These are phyloP conservation scores for Cataglyphis livida DNA, from an alignment of 2,888 invertebrate species.

Conservation along the genomic window DNA sequence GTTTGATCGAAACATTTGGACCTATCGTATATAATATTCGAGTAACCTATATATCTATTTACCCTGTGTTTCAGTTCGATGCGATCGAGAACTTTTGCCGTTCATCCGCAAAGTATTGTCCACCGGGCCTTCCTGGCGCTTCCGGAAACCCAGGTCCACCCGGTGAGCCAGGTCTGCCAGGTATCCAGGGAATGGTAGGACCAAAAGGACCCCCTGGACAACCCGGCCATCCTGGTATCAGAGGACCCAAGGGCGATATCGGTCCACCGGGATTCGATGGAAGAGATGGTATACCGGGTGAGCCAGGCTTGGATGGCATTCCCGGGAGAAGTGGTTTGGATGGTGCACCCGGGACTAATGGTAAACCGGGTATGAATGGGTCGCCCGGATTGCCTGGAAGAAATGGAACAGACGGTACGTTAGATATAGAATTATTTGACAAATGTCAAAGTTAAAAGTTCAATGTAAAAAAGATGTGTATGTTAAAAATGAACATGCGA, in stretches of 20 bases:
- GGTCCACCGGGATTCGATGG: slow-evolving; percentile 93
- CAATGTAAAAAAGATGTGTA: background rate
- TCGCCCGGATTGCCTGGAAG: slow-evolving; percentile 89
- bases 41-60: background rate
- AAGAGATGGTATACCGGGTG: slow-evolving; percentile 95
- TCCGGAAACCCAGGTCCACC: slow-evolving; percentile 87
- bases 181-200: slow-evolving; percentile 90
- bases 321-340: slow-evolving; percentile 95
- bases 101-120: slow-evolving; percentile 93
- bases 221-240: slow-evolving; percentile 89
- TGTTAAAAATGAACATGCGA: background rate
- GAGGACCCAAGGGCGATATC: slow-evolving; percentile 88
- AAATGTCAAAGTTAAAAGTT: background rate
- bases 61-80: slow-evolving; percentile 88
- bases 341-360: slow-evolving; percentile 90
- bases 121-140: slow-evolving; percentile 89
- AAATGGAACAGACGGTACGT: slow-evolving; percentile 90
- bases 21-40: too few relatives aligned
- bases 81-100: slow-evolving; percentile 94
- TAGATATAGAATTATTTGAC: background rate
- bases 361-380: slow-evolving; percentile 91
- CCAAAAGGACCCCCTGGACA: slow-evolving; percentile 89
- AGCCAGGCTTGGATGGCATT: slow-evolving; percentile 95
- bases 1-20: too few relatives aligned
- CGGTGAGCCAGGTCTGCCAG: slow-evolving; percentile 90